These are phyloP conservation scores for Sciurus carolinensis DNA, from an alignment of 2,797 vertebrate species.

Conservation along the genomic window DNA sequence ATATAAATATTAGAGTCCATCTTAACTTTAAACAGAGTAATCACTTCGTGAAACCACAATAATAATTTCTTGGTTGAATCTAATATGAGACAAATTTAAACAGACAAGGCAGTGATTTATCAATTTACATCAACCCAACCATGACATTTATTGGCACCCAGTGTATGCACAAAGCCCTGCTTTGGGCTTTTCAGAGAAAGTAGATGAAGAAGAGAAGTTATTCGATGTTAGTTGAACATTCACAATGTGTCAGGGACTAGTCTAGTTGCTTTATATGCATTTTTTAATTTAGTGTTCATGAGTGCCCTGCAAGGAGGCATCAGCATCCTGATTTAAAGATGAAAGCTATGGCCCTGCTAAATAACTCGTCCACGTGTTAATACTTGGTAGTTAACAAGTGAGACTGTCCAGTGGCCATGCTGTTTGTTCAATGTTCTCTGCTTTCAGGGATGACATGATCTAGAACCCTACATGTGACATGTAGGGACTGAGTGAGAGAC, in stretches of 20 bases:
- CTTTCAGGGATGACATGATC: not conserved
- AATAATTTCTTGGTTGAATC: conserved; percentile 46
- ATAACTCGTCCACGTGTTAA: not conserved
- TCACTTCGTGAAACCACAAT: conserved; percentile 26
- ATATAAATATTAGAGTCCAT: not conserved
- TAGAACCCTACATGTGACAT: not conserved
- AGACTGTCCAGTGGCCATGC: not conserved
- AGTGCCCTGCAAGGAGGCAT: not conserved
- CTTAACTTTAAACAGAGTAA: not conserved
- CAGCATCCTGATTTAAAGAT: not conserved
- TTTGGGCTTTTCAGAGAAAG: not conserved
- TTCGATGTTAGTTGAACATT: not conserved
- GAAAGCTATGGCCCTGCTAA: not conserved
- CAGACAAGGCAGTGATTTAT: conserved; percentile 55
- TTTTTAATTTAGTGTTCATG: not conserved
- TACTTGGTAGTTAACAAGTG: not conserved
- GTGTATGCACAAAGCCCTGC: not conserved
- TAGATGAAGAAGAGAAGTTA: not conserved
- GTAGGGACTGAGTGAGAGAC: not conserved
- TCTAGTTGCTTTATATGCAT: not conserved
- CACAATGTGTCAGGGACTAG: not conserved
- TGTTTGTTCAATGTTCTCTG: not conserved
- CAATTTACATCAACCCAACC: not conserved
- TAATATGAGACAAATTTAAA: conserved; percentile 49
- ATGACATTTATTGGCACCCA: not conserved